These are phyloP conservation scores for Arctocebus calabarensis DNA, from an alignment of 2,797 vertebrate species.

Conservation along the genomic window DNA sequence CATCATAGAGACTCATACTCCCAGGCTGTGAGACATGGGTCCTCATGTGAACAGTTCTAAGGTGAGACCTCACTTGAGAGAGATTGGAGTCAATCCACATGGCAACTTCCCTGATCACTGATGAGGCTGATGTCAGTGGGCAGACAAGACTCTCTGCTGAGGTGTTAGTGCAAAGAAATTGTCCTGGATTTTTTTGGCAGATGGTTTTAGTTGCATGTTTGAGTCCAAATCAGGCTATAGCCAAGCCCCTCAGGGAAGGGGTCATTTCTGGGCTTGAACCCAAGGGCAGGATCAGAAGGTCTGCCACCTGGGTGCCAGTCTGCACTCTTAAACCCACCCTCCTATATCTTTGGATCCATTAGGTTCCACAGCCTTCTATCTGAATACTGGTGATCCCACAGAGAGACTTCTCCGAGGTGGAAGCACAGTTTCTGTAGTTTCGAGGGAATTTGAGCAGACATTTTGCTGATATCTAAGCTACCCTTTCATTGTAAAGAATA, in stretches of 20 bases:
- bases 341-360: background rate
- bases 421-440: background rate
- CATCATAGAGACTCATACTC: background rate
- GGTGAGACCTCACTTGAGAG: background rate
- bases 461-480: background rate
- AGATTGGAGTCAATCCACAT: background rate
- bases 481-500: background rate
- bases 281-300: background rate
- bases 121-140: background rate
- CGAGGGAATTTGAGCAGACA: background rate
- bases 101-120: background rate
- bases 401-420: background rate
- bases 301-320: too few relatives aligned
- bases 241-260: background rate
- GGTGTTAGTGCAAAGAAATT: background rate
- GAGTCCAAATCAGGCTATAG: background rate
- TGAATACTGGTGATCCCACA: background rate
- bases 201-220: background rate
- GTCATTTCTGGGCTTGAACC: background rate
- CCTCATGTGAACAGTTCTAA: background rate
- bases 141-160: background rate
- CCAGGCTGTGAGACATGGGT: background rate
- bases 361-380: background rate
- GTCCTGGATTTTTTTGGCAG: background rate
- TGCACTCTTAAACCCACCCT: background rate